These are phyloP conservation scores for Pampusana beccarii DNA, from an alignment of 2,113 vertebrate genomes.

Conservation along the genomic window DNA sequence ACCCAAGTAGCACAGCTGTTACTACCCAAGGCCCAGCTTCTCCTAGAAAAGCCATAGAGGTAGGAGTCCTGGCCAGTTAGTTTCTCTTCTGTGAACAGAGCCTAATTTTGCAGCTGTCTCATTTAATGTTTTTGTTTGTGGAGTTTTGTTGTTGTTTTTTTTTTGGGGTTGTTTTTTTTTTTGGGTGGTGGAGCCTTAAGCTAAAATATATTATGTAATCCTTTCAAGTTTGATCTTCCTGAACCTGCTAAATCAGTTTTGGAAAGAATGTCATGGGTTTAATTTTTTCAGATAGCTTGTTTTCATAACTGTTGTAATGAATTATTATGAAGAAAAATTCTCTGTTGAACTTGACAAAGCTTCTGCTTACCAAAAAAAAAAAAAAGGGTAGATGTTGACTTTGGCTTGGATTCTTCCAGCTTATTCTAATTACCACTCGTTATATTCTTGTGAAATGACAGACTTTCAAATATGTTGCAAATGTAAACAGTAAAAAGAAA, in stretches of 20 bases:
- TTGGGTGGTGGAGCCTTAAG: background rate
- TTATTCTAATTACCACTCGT: slow-evolving; percentile 21
- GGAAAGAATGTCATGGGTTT: background rate
- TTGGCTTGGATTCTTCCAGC: slow-evolving; percentile 6
- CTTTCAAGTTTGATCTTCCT: background rate
- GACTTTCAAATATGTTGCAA: background rate
- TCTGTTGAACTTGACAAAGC: background rate
- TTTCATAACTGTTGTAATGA: slow-evolving; percentile 25
- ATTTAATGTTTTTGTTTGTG: background rate
- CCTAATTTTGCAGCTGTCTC: background rate
- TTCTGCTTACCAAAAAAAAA: background rate
- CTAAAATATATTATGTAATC: background rate
- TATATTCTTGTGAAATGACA: slow-evolving; percentile 21
- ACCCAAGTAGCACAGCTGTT: background rate
- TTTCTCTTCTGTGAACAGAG: background rate
- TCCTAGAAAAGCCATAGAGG: background rate
- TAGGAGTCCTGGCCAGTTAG: background rate
- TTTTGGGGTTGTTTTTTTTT: no score
- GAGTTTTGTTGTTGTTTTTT: no score
- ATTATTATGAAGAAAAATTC: slow-evolving; percentile 12
- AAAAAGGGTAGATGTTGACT: background rate
- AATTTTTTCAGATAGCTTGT: background rate
- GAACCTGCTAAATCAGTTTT: background rate
- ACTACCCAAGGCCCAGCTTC: background rate
- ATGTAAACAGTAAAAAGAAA: slow-evolving; percentile 3